phyloP scores from a whole-genome alignment of 2,888 invertebrate species.

The Gandaritis pyraliata region DNA sequence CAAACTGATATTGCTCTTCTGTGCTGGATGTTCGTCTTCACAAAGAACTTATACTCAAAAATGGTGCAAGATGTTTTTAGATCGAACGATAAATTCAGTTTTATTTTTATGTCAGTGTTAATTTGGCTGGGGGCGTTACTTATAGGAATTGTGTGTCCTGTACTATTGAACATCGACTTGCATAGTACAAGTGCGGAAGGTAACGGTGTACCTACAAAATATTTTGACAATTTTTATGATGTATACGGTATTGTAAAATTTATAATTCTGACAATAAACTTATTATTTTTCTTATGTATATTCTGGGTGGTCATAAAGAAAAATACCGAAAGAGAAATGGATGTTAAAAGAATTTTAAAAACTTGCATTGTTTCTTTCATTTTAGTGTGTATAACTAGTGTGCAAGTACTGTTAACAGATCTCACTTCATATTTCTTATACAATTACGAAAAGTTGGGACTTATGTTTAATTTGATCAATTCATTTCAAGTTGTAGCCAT shows the following conservation, averaged over 20 bases:
- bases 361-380: constrained; percentile 18
- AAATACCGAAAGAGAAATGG: neutral
- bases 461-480: constrained; percentile 13
- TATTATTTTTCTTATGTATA: constrained; percentile 12
- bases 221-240: constrained; percentile 6
- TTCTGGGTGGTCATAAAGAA: constrained; percentile 20
- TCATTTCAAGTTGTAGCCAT: constrained; percentile 17
- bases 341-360: constrained; percentile 16
- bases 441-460: neutral
- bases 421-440: neutral
- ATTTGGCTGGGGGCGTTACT: constrained; percentile 6
- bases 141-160: constrained; percentile 6
- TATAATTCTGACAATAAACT: constrained; percentile 15
- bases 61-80: constrained; percentile 17
- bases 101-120: constrained; percentile 12
- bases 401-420: constrained; percentile 19
- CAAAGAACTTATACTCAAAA: constrained; percentile 19
- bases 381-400: constrained; percentile 16
- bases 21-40: constrained; percentile 22
- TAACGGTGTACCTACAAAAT: neutral
- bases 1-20: constrained; percentile 8
- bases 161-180: constrained; percentile 6
- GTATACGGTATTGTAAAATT: constrained; percentile 21
- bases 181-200: neutral
- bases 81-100: neutral